These are phyloP conservation scores for Empis stercorea DNA, from an alignment of 2,888 invertebrate genomes.

Conservation along the genomic window DNA sequence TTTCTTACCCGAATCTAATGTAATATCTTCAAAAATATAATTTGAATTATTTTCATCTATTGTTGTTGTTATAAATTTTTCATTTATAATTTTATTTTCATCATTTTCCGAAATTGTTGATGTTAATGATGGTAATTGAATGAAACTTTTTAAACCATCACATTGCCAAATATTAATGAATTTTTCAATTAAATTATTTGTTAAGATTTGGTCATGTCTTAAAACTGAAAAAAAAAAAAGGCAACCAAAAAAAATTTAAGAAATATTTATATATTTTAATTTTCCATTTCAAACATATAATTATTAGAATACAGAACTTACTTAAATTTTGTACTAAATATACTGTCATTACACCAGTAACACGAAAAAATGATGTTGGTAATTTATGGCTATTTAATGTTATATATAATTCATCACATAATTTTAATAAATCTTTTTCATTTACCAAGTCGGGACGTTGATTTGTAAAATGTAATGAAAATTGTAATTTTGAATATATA, in stretches of 20 bases:
- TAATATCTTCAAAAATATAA: background rate
- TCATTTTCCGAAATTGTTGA: background rate
- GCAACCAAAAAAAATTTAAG: background rate
- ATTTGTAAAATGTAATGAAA: slow-evolving; percentile 26
- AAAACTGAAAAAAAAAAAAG: slow-evolving; percentile 7
- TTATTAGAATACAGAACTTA: too few relatives aligned
- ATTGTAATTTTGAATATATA: slow-evolving; percentile 26
- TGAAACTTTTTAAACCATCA: slow-evolving; percentile 9
- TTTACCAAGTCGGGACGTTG: slow-evolving; percentile 21
- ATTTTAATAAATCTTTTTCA: slow-evolving; percentile 15
- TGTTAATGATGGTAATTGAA: too few relatives aligned
- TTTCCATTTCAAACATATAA: too few relatives aligned
- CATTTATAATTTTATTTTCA: background rate
- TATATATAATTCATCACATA: slow-evolving; percentile 17
- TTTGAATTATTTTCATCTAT: background rate
- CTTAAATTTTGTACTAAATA: slow-evolving; percentile 29
- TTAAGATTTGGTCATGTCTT: slow-evolving; percentile 19
- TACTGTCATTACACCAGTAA: slow-evolving; percentile 22
- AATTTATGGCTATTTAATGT: slow-evolving; percentile 15
- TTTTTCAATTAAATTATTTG: slow-evolving; percentile 16
- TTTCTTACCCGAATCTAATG: too few relatives aligned
- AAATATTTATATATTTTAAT: too few relatives aligned
- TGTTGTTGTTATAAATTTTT: background rate
- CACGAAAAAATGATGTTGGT: slow-evolving; percentile 25
- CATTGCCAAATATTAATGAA: slow-evolving; percentile 16